Evolutionary conservation across 1,140 invertebrate species (phyloP).

Genomic region (Sycophaga agraensis): DNA sequence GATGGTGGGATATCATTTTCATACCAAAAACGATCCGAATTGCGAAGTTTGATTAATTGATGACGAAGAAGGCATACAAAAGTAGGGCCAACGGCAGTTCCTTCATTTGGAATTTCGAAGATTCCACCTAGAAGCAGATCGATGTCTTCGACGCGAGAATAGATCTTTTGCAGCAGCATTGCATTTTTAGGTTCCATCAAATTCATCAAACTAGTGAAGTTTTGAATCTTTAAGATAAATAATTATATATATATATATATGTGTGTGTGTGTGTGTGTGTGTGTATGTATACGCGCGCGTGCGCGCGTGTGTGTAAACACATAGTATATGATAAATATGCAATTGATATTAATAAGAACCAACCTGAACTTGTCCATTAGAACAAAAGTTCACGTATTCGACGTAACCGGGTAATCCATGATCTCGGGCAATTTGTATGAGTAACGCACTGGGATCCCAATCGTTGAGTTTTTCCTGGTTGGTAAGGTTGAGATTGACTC

Average conservation of each 20-base stretch:
- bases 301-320: too few relatives aligned
- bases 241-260: too few relatives aligned
- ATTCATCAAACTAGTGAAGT: conserved; percentile 69
- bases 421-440: conserved; percentile 77
- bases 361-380: conserved; percentile 53
- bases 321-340: too few relatives aligned
- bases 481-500: conserved; percentile 41
- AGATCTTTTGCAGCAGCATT: conserved; percentile 65
- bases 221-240: conserved; percentile 41
- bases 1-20: conserved; percentile 93
- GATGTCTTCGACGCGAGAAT: conserved; percentile 74
- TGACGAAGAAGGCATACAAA: conserved; percentile 80
- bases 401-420: conserved; percentile 89
- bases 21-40: conserved; percentile 92
- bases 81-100: conserved; percentile 82
- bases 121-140: conserved; percentile 85
- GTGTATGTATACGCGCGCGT: too few relatives aligned
- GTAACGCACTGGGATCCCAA: conserved; percentile 49
- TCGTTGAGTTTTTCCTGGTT: conserved; percentile 37
- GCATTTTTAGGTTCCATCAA: conserved; percentile 62
- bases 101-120: conserved; percentile 76
- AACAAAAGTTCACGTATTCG: conserved; percentile 74
- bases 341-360: too few relatives aligned
- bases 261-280: too few relatives aligned
- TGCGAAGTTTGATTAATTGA: conserved; percentile 78